Conservation (phyloP, 2,113 vertebrate genomes). For the Tangachromis dhanisi region DNA sequence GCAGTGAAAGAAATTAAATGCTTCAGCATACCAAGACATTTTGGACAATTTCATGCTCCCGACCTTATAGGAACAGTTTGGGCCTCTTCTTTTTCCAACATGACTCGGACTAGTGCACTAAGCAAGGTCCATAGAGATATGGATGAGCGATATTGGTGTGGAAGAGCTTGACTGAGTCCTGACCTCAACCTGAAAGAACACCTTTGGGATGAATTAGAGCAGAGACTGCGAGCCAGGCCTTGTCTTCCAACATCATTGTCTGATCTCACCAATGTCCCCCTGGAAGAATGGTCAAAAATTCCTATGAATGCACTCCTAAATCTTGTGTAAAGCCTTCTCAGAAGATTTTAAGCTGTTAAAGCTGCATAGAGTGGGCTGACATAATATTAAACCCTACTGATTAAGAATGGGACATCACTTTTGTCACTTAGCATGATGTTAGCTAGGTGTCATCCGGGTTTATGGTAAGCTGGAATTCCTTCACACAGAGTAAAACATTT, state of each 20-base stretch:
- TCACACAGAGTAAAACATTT: neutral
- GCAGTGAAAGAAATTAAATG: neutral
- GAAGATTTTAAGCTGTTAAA: neutral
- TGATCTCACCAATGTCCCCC: neutral
- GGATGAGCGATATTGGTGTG: neutral
- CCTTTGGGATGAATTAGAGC: neutral
- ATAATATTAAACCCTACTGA: neutral
- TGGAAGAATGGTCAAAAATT: neutral
- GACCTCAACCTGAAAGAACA: neutral
- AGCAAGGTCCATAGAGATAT: neutral
- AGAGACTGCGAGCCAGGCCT: neutral
- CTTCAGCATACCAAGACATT: neutral
- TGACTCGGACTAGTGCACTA: neutral
- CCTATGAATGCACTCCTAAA: neutral
- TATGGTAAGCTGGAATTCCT: neutral
- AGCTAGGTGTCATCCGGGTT: neutral
- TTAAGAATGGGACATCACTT: neutral
- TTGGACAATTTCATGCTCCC: neutral
- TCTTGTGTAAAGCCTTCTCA: neutral
- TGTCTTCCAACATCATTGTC: neutral
- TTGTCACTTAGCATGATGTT: neutral
- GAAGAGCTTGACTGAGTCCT: neutral
- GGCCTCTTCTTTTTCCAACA: neutral
- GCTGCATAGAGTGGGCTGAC: neutral
- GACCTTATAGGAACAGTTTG: neutral